Evolutionary conservation across 2,888 invertebrate species (phyloP), one percentile per base, ranked within the genome.

Genomic region (Tortrix viridana): DNA sequence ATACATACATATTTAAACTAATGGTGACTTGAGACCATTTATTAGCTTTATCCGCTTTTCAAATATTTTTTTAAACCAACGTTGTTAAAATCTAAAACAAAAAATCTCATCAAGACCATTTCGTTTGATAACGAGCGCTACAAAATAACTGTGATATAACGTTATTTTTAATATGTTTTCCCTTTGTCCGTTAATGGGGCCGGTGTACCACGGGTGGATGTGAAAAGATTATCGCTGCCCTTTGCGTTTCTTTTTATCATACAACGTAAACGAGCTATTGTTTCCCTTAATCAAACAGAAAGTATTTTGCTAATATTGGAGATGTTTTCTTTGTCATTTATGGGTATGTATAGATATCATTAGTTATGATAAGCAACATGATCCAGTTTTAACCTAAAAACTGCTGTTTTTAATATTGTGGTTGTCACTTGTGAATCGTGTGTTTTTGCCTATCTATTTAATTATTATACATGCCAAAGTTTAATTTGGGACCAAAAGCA

Each of bases 181-280:
- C 57, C 52, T 55, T 67, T 67, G 66, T 67, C 57, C 61, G 12
- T 60, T 69, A 68, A 71, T 69, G 67, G 66, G 63, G 52, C 43
- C 48, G 54, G 41, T 46, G 48, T 20, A 57, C 59, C 60, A 57
- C 54, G 56, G 59, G 46, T 50, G 66, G 55, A 53, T 48, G 41
- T 58, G 61, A 62, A 65, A 61, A 53, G 61, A 58, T 61, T 61
- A 65, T 48, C 57, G 53, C 57, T 65, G 62, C 48, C 57, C 48
- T 57, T 46, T 44, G 43, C 52, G 37, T 60, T 52, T 47, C n/a
- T 60, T 60, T 44, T 18, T 44, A 38, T 38, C 52, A 38, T 18
- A 60, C 60, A 60, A 60, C 52, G 46, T 52, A 52, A 60, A 60
- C 52, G 46, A 60, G 46, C 46, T 20, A 53, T 53, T 60, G 60